Evolutionary conservation across 2,797 vertebrate genomes (phyloP).

Genomic region (Periparus ater): DNA sequence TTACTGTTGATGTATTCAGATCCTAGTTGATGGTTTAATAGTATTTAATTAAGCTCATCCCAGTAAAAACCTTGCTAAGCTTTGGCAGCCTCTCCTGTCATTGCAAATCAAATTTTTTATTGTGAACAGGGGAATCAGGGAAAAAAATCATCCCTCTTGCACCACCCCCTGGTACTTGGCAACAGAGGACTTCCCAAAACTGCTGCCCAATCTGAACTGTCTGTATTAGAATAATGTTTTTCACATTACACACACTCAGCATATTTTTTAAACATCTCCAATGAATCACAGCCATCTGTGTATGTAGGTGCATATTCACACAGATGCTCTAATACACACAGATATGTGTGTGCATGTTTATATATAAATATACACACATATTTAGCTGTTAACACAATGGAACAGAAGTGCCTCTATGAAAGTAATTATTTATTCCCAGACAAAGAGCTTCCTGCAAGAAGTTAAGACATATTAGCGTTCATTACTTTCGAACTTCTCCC

Average conservation of each 20-base stretch:
- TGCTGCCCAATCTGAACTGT: not conserved
- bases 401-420: not conserved
- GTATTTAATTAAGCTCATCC: not conserved
- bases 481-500: not conserved
- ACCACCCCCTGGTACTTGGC: not conserved
- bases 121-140: not conserved
- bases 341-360: fast-evolving
- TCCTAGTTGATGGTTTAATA: not conserved
- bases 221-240: not conserved
- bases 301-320: not conserved
- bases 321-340: not conserved
- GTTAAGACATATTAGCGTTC: not conserved
- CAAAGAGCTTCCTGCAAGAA: not conserved
- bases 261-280: not conserved
- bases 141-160: not conserved
- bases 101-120: not conserved
- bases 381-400: not conserved
- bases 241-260: not conserved
- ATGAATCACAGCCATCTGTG: not conserved
- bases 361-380: not conserved
- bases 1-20: not conserved
- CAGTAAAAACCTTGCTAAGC: not conserved
- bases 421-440: not conserved
- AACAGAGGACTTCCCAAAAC: not conserved
- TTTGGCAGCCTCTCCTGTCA: not conserved